A percentile compares a stretch with the other conserved stretches of the same genome.
These are phyloP conservation scores for Thymelicus lineola DNA, from an alignment of 2,888 invertebrate genomes.

Conservation along the genomic window DNA sequence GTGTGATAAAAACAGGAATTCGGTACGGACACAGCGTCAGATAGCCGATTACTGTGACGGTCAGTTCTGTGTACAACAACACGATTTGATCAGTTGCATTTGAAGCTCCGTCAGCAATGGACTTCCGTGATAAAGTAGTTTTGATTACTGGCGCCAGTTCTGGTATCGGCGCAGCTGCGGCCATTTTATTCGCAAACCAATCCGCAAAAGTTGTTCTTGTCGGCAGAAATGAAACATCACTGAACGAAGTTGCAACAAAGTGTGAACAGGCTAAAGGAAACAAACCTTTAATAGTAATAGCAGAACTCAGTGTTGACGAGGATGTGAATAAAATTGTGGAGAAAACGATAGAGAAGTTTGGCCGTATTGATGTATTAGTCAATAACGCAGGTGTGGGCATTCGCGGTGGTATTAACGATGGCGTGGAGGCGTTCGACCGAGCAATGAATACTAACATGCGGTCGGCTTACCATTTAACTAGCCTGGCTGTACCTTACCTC, in stretches of 20 bases:
- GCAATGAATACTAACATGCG: conserved; percentile 94
- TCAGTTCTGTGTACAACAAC: neutral
- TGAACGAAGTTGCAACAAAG: conserved; percentile 86
- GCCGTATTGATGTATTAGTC: conserved; percentile 90
- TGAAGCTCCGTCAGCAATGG: conserved; percentile 64
- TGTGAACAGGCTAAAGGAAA: conserved; percentile 75
- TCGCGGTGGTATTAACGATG: conserved; percentile 91
- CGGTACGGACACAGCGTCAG: neutral
- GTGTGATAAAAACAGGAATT: neutral
- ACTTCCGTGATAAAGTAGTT: conserved; percentile 86
- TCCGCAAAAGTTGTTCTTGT: conserved; percentile 87
- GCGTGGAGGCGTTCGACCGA: conserved; percentile 92
- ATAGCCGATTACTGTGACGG: neutral
- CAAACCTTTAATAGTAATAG: conserved; percentile 85
- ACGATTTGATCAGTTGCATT: conserved; percentile 29
- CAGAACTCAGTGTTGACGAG: conserved; percentile 88
- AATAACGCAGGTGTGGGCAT: conserved; percentile 94
- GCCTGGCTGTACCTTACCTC: conserved; percentile 92
- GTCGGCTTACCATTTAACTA: conserved; percentile 90
- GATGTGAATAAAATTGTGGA: conserved; percentile 88
- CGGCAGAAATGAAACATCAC: conserved; percentile 88
- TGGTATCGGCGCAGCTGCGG: conserved; percentile 90
- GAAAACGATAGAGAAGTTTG: conserved; percentile 87
- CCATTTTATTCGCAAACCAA: conserved; percentile 87
- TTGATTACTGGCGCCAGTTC: conserved; percentile 89